Evolutionary conservation across 2,888 invertebrate species (phyloP), one percentile per base, ranked within the genome.

Genomic region (Argyresthia albistria): DNA sequence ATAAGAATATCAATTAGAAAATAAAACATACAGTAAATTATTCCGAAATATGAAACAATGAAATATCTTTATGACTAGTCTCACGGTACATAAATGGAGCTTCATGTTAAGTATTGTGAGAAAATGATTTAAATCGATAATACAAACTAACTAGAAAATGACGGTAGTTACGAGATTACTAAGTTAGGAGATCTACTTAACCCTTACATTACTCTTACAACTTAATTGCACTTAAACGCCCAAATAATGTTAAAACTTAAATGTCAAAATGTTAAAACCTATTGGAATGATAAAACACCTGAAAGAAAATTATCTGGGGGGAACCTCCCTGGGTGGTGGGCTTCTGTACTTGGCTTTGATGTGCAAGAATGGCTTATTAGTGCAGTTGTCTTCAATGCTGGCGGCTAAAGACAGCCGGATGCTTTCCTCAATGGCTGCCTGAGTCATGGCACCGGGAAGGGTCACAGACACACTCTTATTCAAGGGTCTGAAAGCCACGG

Each of bases 271-370:
- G 60, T 59, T 68, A 70, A n/a, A 70, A 70, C 66, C 65, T 76
- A 80, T 58, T 73, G 80, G 80, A 82, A 81, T 80, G 77, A 59
- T 60, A 25, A 4, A 6, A 51, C 11, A 25, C 2, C 25, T 25
- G 25, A 25, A 25, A 8, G 12, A 10, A 43, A 57, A 55, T 84
- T 88, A 88, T 88, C 88, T 87, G 54, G 91, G 89, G 50, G 92
- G 91, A 42, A 88, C 84, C 69, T 88, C 89, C 50, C 90, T 76
- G 62, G 91, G 90, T 57, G 92, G 90, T 53, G 91, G 90, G 77
- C 92, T 92, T 65, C 92, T 88, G 73, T 92, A 93, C 76, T 93
- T 93, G 73, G 92, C 91, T 68, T 92, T 90, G 69, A 92, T 92
- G 82, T 92, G 92, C 62, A 92, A 82, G 76, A 91, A 93, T 60